Base-by-base conservation (phyloP, 1,140 invertebrate genomes). In the Plectrocnemia conspersa region DNA sequence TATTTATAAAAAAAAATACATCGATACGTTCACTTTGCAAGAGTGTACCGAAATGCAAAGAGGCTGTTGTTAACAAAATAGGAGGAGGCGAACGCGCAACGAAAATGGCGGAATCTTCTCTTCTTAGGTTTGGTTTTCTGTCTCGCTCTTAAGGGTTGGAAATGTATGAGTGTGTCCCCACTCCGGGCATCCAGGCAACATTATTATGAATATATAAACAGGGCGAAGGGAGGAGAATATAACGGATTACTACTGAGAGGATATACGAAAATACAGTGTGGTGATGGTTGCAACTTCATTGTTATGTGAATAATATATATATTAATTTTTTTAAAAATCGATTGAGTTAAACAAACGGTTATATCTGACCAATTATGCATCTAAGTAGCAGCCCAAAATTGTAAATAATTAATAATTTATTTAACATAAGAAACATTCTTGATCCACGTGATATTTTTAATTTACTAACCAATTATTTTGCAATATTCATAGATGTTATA, bases 1-100 rank as follows among this genome's bases (percentile, higher is more conserved):
- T n/a, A n/a, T n/a, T n/a, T n/a, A n/a, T n/a, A n/a, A n/a, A n/a
- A n/a, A n/a, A n/a, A n/a, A n/a, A n/a, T n/a, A n/a, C n/a, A n/a
- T n/a, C n/a, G n/a, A n/a, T n/a, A n/a, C n/a, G n/a, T n/a, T 38
- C 35, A 5, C 15, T 13, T 16, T 6, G 21, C 6, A 16, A n/a
- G 47, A 50, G 33, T 50, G 47, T 50, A 50, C 47, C n/a, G 33
- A 50, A 24, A 50, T 50, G 35, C 33, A 50, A 50, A 50, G 47
- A 36, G 21, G 33, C 35, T 32, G 21, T n/a, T n/a, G n/a, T n/a
- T n/a, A n/a, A n/a, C n/a, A 22, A 3, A 23, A 38, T 32, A 35
- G 18, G 40, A 50, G 33, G 3, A 38, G 47, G 33, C 33, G n/a
- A n/a, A n/a, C n/a, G n/a, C n/a, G 25, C 10, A 16, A 48, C 36